Percentiles rank a stretch among this genome's conserved stretches.
These are phyloP conservation scores for Erethizon dorsatum DNA, from an alignment of 2,797 vertebrate species.

Conservation along the genomic window DNA sequence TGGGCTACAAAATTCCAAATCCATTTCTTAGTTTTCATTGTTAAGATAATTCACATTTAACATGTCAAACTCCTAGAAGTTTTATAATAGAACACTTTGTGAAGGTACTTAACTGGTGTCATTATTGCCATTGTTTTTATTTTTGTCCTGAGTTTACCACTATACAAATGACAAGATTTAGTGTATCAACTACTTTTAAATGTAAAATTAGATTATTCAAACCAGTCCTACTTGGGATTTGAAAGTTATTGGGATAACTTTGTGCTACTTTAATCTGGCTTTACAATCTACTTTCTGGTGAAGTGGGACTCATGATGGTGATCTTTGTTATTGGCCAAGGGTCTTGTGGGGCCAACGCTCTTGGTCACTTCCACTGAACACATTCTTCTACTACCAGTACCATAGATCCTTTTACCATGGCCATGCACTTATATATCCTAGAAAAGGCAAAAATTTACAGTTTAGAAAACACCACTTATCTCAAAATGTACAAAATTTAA, in stretches of 20 bases:
- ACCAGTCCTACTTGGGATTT: background rate
- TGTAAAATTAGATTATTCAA: background rate
- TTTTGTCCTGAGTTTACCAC: slow-evolving; percentile 75
- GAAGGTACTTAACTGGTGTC: slow-evolving; percentile 76
- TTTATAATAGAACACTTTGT: slow-evolving; percentile 73
- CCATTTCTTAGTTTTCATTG: slow-evolving; percentile 71
- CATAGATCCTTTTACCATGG: background rate
- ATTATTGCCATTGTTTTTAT: slow-evolving; percentile 66
- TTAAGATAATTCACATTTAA: slow-evolving; percentile 63
- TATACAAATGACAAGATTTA: slow-evolving; percentile 81
- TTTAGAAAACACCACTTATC: background rate
- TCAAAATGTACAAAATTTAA: background rate
- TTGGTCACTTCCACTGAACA: background rate
- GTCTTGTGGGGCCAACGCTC: background rate
- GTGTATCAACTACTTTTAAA: slow-evolving; percentile 47
- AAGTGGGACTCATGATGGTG: background rate
- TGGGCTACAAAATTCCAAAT: slow-evolving; percentile 81
- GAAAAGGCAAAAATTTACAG: background rate
- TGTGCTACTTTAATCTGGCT: background rate
- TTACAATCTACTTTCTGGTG: background rate
- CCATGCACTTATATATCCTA: fast-evolving
- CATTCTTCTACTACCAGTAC: background rate
- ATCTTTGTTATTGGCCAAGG: background rate
- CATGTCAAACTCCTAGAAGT: slow-evolving; percentile 83
- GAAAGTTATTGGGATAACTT: background rate